Evolutionary conservation across 2,797 vertebrate genomes (phyloP).

Genomic region (Botia kubotai): DNA sequence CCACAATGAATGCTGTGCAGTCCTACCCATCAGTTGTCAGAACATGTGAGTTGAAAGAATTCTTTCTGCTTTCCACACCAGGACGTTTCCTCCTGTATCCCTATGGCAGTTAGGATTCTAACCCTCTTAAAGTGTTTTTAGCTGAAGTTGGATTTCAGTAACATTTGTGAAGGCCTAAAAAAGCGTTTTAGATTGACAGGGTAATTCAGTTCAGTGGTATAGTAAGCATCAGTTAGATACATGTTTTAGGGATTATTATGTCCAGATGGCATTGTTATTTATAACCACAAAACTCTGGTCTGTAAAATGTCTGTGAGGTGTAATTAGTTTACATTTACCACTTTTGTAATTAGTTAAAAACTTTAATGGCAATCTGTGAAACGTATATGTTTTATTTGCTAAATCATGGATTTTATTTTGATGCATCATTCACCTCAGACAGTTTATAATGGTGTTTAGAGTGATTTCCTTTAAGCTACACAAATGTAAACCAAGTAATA

Average conservation of each 20-base stretch:
- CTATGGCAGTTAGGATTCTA: not conserved
- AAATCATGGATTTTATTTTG: not conserved
- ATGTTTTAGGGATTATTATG: not conserved
- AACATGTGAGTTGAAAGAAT: not conserved
- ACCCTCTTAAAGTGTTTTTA: not conserved
- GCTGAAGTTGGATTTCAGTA: not conserved
- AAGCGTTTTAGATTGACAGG: not conserved
- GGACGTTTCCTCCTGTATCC: not conserved
- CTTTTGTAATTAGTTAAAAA: not conserved
- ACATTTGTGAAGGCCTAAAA: constrained; percentile 1
- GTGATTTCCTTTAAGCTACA: not conserved
- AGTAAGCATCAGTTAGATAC: not conserved
- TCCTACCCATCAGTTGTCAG: not conserved
- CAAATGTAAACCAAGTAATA: not conserved
- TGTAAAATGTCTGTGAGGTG: not conserved
- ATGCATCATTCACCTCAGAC: not conserved
- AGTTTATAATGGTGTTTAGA: not conserved
- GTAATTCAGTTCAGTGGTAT: not conserved
- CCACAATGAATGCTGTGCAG: not conserved
- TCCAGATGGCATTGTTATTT: not conserved
- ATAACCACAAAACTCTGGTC: not conserved
- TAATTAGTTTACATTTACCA: not conserved
- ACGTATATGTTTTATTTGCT: not conserved
- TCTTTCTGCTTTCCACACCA: not conserved
- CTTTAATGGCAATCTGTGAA: not conserved